These are phyloP conservation scores for Corvus hawaiiensis DNA, from an alignment of 2,113 vertebrate species.

Conservation along the genomic window DNA sequence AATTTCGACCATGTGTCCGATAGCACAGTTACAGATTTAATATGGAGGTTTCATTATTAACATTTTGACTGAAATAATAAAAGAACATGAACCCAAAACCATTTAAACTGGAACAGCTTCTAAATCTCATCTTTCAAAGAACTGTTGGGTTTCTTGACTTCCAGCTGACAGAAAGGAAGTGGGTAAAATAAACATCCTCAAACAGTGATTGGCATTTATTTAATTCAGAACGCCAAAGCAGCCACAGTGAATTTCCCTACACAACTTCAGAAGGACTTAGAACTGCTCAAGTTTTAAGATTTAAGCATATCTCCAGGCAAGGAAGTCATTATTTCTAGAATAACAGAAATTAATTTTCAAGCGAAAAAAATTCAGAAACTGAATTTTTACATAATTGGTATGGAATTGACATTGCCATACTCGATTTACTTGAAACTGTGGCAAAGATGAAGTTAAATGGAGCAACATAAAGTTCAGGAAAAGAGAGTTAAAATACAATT, in stretches of 20 bases:
- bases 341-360: background rate
- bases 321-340: background rate
- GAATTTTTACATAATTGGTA: background rate
- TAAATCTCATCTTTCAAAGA: slow-evolving; percentile 33
- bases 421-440: background rate
- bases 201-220: background rate
- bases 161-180: slow-evolving; percentile 37
- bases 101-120: background rate
- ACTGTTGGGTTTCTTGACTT: background rate
- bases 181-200: slow-evolving; percentile 19
- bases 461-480: background rate
- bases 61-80: background rate
- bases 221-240: background rate
- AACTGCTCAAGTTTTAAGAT: background rate
- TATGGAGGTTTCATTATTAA: background rate
- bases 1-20: fast-evolving
- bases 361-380: background rate
- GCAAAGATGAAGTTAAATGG: background rate
- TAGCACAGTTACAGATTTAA: background rate
- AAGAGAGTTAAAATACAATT: background rate
- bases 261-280: background rate
- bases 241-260: background rate
- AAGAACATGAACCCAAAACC: background rate
- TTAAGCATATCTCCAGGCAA: background rate
- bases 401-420: background rate